Evolutionary conservation across 2,888 invertebrate genomes (phyloP).

Genomic region (Lomographa bimaculata): DNA sequence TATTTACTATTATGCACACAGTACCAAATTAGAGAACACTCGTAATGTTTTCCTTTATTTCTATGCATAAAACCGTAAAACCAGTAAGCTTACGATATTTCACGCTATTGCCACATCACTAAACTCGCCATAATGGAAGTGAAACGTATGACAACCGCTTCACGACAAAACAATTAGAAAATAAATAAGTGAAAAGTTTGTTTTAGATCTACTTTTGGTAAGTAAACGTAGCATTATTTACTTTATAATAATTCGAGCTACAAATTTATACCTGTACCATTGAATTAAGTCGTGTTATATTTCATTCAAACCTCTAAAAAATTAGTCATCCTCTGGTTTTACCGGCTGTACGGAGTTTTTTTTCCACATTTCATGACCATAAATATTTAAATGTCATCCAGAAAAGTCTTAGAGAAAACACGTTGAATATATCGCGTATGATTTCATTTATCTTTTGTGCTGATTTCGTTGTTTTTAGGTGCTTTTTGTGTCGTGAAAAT

Average conservation of each 20-base stretch:
- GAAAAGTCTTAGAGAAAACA: constrained; percentile 44
- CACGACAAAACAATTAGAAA: constrained; percentile 68
- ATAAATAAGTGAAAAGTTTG: constrained; percentile 70
- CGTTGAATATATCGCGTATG: constrained; percentile 31
- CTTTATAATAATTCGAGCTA: constrained; percentile 4
- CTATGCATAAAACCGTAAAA: no score
- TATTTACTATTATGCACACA: no score
- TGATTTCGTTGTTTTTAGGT: constrained; percentile 33
- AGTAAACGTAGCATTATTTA: constrained; percentile 50
- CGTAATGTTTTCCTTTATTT: no score
- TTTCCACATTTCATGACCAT: constrained; percentile 35
- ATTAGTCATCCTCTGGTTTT: constrained; percentile 45
- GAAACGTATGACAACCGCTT: constrained; percentile 75
- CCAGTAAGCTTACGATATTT: constrained; percentile 4
- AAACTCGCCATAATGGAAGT: constrained; percentile 74
- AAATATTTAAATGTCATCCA: constrained; percentile 40
- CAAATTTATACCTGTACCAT: neutral
- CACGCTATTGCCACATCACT: constrained; percentile 43
- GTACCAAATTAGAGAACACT: no score
- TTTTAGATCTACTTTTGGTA: constrained; percentile 61
- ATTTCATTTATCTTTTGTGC: constrained; percentile 48
- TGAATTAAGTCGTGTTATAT: neutral
- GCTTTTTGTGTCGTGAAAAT: constrained; percentile 30
- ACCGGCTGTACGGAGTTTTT: constrained; percentile 48
- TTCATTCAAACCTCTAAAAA: constrained; percentile 38